Percentiles rank a stretch among this genome's conserved stretches.
These are phyloP conservation scores for Tuta absoluta DNA, from an alignment of 2,888 invertebrate species.

Conservation along the genomic window DNA sequence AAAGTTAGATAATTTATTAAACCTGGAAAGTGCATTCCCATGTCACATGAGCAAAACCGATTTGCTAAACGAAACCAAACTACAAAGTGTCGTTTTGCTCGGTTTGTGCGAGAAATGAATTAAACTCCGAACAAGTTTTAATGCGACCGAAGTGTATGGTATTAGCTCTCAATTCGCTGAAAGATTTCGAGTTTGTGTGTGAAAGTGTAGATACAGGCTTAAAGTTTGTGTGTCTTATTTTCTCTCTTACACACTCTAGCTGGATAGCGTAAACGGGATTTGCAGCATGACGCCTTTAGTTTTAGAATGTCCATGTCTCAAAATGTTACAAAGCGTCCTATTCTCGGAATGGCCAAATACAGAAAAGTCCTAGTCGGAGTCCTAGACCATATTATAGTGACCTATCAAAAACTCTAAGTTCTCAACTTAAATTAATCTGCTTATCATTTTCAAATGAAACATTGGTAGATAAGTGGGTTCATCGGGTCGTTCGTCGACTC, in stretches of 20 bases:
- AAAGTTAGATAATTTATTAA: background rate
- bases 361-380: too few species aligned
- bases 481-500: too few species aligned
- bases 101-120: constrained; percentile 1
- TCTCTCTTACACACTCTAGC: background rate
- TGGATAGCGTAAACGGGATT: too few species aligned
- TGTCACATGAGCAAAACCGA: background rate
- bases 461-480: too few species aligned
- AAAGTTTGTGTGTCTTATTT: background rate
- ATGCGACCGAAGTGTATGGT: background rate
- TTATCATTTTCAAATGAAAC: too few species aligned
- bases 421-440: too few species aligned
- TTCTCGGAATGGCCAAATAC: too few species aligned
- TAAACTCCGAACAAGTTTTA: background rate
- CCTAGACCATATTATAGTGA: too few species aligned
- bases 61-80: background rate
- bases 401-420: too few species aligned
- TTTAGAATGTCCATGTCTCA: too few species aligned
- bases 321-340: too few species aligned
- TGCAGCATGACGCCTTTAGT: too few species aligned
- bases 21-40: background rate
- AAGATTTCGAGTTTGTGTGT: background rate
- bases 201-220: background rate
- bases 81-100: background rate
- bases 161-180: background rate